Conservation (phyloP, 2,888 invertebrate species). For the Buathra laborator region DNA sequence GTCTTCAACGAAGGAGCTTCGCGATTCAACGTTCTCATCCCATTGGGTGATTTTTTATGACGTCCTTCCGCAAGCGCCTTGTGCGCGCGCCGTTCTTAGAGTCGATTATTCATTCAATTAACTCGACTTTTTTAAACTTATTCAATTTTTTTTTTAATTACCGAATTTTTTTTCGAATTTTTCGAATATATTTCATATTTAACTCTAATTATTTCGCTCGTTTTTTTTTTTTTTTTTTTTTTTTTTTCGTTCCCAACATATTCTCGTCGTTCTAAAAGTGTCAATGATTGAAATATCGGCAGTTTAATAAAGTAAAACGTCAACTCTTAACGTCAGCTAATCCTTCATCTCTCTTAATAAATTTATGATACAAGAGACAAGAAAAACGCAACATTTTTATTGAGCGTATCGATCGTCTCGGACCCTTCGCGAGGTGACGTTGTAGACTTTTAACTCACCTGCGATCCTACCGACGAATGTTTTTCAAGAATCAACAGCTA, state of each 20-base stretch:
- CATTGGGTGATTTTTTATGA: background rate
- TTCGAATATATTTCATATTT: background rate
- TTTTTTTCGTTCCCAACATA: no score
- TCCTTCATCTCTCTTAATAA: background rate
- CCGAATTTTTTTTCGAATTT: background rate
- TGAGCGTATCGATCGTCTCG: conserved; percentile 2
- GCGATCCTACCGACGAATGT: conserved; percentile 14
- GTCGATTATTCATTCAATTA: no score
- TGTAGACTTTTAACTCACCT: background rate
- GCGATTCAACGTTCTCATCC: background rate
- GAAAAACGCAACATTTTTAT: no score
- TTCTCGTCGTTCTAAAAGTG: no score
- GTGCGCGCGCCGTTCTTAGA: no score
- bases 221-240: no score
- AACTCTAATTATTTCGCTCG: no score
- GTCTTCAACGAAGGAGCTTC: background rate
- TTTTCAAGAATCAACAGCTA: conserved; percentile 16
- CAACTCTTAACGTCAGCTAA: background rate
- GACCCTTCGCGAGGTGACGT: background rate
- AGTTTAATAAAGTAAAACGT: no score
- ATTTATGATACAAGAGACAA: background rate
- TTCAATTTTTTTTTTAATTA: background rate
- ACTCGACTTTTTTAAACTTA: background rate
- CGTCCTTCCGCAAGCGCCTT: background rate
- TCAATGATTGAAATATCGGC: background rate